phyloP scores from a whole-genome alignment of 2,797 vertebrate genomes.

The Halcyon badia region DNA sequence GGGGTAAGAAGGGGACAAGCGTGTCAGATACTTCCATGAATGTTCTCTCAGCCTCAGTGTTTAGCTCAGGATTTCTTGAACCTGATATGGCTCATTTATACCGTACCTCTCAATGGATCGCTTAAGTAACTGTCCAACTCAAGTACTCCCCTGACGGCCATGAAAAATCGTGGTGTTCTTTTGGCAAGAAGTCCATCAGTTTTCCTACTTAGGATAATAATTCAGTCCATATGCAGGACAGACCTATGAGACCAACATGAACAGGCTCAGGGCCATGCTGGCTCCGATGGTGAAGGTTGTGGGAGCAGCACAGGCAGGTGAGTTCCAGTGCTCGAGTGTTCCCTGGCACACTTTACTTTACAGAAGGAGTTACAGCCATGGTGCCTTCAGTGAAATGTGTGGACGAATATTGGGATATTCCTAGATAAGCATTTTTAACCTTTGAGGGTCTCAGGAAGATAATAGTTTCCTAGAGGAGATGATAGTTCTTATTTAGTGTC shows the following conservation, averaged over 20 bases:
- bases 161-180: background rate
- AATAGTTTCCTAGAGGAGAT: background rate
- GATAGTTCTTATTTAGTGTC: background rate
- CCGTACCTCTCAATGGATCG: background rate
- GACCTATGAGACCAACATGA: background rate
- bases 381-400: background rate
- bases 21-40: background rate
- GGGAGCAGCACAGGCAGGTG: background rate
- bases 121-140: background rate
- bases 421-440: background rate
- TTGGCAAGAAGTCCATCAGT: background rate
- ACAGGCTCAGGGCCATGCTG: accelerated
- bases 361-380: background rate
- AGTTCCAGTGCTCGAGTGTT: background rate
- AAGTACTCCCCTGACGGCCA: background rate
- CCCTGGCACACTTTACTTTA: background rate
- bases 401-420: background rate
- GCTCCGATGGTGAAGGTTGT: background rate
- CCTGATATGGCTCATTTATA: background rate
- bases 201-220: background rate
- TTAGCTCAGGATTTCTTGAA: background rate
- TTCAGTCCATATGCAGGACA: background rate
- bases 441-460: background rate
- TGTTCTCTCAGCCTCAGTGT: background rate
- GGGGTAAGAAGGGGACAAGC: background rate